Base-by-base conservation (phyloP, 2,797 vertebrate genomes). In the Otolemur crassicaudatus region DNA sequence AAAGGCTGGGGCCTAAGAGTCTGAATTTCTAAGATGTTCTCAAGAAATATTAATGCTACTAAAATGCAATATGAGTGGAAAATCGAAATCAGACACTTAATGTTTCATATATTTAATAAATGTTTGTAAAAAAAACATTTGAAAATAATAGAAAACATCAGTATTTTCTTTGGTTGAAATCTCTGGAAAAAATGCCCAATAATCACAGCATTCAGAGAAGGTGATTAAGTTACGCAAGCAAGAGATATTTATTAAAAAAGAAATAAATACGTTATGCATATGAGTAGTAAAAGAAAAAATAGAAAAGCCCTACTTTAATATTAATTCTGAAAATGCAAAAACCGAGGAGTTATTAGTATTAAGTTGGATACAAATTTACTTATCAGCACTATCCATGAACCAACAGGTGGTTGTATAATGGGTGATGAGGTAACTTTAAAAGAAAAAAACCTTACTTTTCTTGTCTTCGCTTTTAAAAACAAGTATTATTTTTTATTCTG, bases 161-260 rank as follows among this genome's bases (percentile, higher is more conserved):
- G 10, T 75, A 49, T 73, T 16, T 67, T 67, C 31, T 60, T 83
- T 65, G n/a, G 5, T 79, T 46, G 34, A 91, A 83, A 86, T 7
- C 10, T 56, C 23, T 40, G 17, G 20, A 60, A 40, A 89, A 10
- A 4, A 89, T 22, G 87, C 86, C 9, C 37, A 91, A 61, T 25
- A 80, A 79, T 86, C 56, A 94, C 17, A 82, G 8, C 27, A 83
- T 86, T 95, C 60, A 89, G 69, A 87, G 58, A 87, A 80, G 34
- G 12, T 34, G 60, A 77, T 87, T 73, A 81, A 90, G 94, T 43
- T 6, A 46, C 72, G 88, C 56, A 29, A 80, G 6, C 69, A 86
- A 11, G 40, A 72, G 22, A 34, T 43, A 77, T 29, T 37, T 93
- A 61, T 65, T 82, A 60, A 87, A 90, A 83, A 46, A 83, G 16